These are phyloP conservation scores for Mustela lutreola DNA, from an alignment of 2,113 vertebrate genomes.

Conservation along the genomic window DNA sequence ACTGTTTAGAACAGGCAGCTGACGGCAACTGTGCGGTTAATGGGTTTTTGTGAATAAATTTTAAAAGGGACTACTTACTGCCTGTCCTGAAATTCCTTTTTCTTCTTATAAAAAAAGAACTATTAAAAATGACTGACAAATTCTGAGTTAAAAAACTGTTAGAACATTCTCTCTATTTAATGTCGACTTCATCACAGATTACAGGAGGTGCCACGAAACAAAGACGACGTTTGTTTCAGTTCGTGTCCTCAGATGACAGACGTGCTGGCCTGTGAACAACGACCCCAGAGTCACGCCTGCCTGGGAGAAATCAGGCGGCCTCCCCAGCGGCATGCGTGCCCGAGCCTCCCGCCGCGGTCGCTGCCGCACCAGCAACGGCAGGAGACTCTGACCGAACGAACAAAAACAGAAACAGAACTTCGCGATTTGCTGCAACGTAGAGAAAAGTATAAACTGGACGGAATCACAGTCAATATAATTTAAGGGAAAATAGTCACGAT, in stretches of 20 bases:
- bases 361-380: slow-evolving; percentile 92
- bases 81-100: slow-evolving; percentile 88
- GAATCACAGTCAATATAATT: slow-evolving; percentile 87
- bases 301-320: slow-evolving; percentile 94
- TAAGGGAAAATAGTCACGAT: slow-evolving; percentile 85
- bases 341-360: slow-evolving; percentile 90
- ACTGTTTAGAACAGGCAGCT: slow-evolving; percentile 89
- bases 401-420: slow-evolving; percentile 66
- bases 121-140: slow-evolving; percentile 93
- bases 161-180: slow-evolving; percentile 99
- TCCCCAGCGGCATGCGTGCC: slow-evolving; percentile 88
- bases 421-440: slow-evolving; percentile 84
- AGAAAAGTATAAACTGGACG: slow-evolving; percentile 82
- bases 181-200: slow-evolving; percentile 99
- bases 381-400: slow-evolving; percentile 89
- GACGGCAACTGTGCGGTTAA: slow-evolving; percentile 90
- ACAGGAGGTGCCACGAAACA: slow-evolving; percentile 95
- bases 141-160: slow-evolving; percentile 94
- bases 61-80: slow-evolving; percentile 88
- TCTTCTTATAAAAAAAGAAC: slow-evolving; percentile 91
- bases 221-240: slow-evolving; percentile 94
- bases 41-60: slow-evolving; percentile 88
- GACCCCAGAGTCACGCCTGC: slow-evolving; percentile 92
- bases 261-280: slow-evolving; percentile 97
- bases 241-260: slow-evolving; percentile 96